Conservation (phyloP, 2,113 vertebrate genomes). For the Buteo buteo region DNA sequence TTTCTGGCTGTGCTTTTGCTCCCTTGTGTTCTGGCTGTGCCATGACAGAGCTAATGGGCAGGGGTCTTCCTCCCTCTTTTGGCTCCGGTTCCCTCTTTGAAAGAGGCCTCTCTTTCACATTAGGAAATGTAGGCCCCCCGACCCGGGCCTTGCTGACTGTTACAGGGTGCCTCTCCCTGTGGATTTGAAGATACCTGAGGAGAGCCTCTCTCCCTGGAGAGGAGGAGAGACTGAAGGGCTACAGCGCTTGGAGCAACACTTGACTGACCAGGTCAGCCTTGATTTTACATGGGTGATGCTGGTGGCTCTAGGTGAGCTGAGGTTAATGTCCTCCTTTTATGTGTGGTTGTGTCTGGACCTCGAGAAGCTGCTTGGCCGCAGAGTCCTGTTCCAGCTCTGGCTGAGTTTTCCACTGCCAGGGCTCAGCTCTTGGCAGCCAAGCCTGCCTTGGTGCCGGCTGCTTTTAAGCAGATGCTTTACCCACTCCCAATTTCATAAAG, state of each 20-base stretch:
- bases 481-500: neutral
- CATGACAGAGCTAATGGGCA: neutral
- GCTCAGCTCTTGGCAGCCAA: neutral
- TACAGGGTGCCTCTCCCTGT: slow-evolving; percentile 44
- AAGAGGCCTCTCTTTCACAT: neutral
- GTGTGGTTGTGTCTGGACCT: neutral
- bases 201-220: slow-evolving; percentile 46
- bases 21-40: neutral
- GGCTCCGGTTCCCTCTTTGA: neutral
- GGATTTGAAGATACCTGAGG: slow-evolving; percentile 22
- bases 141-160: neutral
- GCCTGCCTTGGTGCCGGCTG: neutral
- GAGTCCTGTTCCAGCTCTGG: neutral
- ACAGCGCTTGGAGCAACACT: slow-evolving; percentile 43
- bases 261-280: slow-evolving; percentile 53
- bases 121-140: slow-evolving; percentile 7
- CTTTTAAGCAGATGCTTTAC: neutral
- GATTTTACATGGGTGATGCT: neutral
- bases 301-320: neutral
- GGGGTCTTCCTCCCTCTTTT: neutral
- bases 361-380: neutral
- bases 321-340: neutral
- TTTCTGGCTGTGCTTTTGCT: neutral
- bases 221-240: slow-evolving; percentile 57
- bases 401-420: neutral